These are phyloP conservation scores for Uropsilus gracilis DNA, from an alignment of 2,113 vertebrate species.

Conservation along the genomic window DNA sequence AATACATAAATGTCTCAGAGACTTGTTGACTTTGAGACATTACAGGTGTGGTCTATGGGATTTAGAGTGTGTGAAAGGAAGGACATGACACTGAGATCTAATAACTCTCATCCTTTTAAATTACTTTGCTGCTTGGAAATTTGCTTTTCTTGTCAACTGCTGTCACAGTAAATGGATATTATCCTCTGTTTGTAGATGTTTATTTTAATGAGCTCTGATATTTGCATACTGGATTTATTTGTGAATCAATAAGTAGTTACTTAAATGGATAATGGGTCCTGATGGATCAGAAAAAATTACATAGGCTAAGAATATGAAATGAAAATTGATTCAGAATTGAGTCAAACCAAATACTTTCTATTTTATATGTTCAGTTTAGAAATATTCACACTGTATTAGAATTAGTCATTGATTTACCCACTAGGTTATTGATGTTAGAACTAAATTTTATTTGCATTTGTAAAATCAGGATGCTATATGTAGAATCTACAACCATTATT, in stretches of 20 bases:
- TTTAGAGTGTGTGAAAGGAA: constrained; percentile 30
- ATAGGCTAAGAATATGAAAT: neutral
- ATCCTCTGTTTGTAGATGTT: neutral
- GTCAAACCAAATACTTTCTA: neutral
- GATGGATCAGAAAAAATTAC: neutral
- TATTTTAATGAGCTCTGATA: neutral
- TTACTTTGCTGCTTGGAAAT: neutral
- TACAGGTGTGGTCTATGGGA: neutral
- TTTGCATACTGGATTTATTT: constrained; percentile 26
- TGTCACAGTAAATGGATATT: neutral
- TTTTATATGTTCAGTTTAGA: neutral
- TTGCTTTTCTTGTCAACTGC: neutral
- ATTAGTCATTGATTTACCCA: neutral
- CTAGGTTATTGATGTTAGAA: neutral
- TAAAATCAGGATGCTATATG: neutral
- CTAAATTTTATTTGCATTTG: neutral
- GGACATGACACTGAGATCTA: neutral
- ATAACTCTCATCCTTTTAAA: neutral
- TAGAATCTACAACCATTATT: neutral
- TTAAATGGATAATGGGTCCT: neutral
- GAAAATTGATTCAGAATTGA: neutral
- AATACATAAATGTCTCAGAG: neutral
- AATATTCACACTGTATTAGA: neutral
- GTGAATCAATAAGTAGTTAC: neutral
- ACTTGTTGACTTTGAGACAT: neutral